phyloP scores from a whole-genome alignment of 2,113 vertebrate species.

The Rhabdornis inornatus region DNA sequence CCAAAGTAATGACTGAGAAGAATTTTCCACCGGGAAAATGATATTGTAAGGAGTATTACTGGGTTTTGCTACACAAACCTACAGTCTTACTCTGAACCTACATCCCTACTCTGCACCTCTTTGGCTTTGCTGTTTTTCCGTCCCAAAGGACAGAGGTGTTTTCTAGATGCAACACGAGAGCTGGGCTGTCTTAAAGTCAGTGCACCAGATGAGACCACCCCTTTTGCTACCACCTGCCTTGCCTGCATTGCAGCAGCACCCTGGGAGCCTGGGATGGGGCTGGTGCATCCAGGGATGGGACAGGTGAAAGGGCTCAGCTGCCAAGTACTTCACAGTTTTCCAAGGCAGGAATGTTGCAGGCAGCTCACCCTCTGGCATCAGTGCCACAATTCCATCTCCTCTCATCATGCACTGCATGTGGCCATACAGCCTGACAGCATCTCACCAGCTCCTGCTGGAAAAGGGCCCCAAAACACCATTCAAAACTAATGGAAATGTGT shows the following conservation, averaged over 20 bases:
- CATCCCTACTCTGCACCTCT: not conserved
- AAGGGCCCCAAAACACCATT: not conserved
- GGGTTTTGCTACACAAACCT: not conserved
- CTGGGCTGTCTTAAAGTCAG: not conserved
- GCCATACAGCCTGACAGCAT: not conserved
- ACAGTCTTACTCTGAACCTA: not conserved
- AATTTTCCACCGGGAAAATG: not conserved
- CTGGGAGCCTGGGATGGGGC: not conserved
- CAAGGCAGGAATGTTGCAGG: not conserved
- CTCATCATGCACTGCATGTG: not conserved
- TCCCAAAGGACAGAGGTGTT: not conserved
- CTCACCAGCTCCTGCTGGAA: not conserved
- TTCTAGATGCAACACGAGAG: not conserved
- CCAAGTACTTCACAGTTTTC: not conserved
- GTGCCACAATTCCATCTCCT: rapidly evolving
- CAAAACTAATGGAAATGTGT: not conserved
- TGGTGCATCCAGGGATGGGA: not conserved
- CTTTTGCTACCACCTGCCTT: rapidly evolving
- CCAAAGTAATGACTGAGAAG: not conserved
- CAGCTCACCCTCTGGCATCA: not conserved
- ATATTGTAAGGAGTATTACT: not conserved
- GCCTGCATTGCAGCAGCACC: not conserved
- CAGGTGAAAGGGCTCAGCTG: not conserved
- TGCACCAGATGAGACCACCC: not conserved
- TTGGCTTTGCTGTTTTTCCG: not conserved